phyloP scores from a whole-genome alignment of 2,888 invertebrate genomes.

The Mimumesa dahlbomi region DNA sequence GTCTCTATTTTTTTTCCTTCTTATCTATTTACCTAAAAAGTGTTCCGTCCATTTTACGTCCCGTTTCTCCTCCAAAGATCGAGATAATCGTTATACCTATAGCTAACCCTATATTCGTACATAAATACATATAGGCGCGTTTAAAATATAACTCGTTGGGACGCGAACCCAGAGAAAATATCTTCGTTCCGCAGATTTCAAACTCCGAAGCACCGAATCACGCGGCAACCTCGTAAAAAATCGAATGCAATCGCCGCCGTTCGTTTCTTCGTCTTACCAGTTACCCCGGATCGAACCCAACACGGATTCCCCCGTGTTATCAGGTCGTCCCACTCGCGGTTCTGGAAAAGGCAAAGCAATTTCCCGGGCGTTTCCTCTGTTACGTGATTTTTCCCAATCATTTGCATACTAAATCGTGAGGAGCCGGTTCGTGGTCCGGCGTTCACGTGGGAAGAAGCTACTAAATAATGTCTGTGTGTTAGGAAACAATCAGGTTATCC shows the following conservation, averaged over 20 bases:
- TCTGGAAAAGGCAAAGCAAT: slow-evolving; percentile 14
- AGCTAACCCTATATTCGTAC: not conserved
- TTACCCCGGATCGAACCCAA: slow-evolving; percentile 28
- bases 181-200: slow-evolving; percentile 15
- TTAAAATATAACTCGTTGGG: slow-evolving; percentile 26
- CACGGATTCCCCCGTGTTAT: slow-evolving; percentile 35
- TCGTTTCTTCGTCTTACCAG: slow-evolving; percentile 15
- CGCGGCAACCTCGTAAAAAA: slow-evolving; percentile 37
- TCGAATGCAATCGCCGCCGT: slow-evolving; percentile 20
- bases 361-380: slow-evolving; percentile 9
- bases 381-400: slow-evolving; percentile 2
- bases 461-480: too few species aligned
- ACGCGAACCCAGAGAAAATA: slow-evolving; percentile 20
- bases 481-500: too few species aligned
- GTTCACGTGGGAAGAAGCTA: too few species aligned
- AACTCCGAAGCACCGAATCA: slow-evolving; percentile 9
- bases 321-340: slow-evolving; percentile 13
- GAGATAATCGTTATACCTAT: slow-evolving; percentile 15
- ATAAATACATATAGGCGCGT: slow-evolving; percentile 5
- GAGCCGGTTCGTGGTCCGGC: not conserved
- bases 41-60: slow-evolving; percentile 6
- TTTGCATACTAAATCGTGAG: slow-evolving; percentile 5
- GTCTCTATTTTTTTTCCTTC: too few species aligned
- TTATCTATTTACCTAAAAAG: too few species aligned
- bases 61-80: not conserved